These are phyloP conservation scores for Drosophila dunni DNA, from an alignment of 1,140 invertebrate species.

Conservation along the genomic window DNA sequence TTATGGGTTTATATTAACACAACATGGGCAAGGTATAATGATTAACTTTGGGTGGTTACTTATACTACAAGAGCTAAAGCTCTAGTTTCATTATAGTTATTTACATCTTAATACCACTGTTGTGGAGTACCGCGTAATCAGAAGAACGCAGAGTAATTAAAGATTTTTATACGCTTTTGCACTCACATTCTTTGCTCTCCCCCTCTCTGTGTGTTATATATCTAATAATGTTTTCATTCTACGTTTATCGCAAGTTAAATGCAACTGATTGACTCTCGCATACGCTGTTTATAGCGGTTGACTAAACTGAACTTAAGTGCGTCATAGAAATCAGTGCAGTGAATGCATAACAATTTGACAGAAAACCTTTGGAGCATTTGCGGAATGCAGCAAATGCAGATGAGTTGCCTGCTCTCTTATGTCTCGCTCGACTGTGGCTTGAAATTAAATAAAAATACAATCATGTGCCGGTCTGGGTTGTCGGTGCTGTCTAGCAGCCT, in stretches of 20 bases:
- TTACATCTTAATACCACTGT: background rate
- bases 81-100: conserved; percentile 20
- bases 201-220: background rate
- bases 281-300: conserved; percentile 6
- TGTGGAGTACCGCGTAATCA: conserved; percentile 54
- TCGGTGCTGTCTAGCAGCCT: conserved; percentile 14
- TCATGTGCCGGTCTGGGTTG: conserved; percentile 40
- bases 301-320: background rate
- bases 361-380: background rate
- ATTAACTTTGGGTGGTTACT: background rate
- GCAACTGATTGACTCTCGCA: background rate
- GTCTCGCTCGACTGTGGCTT: conserved; percentile 18
- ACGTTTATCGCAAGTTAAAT: conserved; percentile 31
- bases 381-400: conserved; percentile 1
- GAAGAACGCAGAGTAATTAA: conserved; percentile 73
- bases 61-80: background rate
- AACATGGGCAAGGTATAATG: conserved; percentile 7
- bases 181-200: background rate
- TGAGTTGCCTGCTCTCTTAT: conserved; percentile 30
- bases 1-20: conserved; percentile 34
- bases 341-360: background rate
- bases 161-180: conserved; percentile 48
- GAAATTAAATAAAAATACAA: conserved; percentile 78
- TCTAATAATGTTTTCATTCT: background rate
- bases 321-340: background rate